Base-by-base conservation (phyloP, 2,888 invertebrate genomes). In the Mechanitis messenoides region DNA sequence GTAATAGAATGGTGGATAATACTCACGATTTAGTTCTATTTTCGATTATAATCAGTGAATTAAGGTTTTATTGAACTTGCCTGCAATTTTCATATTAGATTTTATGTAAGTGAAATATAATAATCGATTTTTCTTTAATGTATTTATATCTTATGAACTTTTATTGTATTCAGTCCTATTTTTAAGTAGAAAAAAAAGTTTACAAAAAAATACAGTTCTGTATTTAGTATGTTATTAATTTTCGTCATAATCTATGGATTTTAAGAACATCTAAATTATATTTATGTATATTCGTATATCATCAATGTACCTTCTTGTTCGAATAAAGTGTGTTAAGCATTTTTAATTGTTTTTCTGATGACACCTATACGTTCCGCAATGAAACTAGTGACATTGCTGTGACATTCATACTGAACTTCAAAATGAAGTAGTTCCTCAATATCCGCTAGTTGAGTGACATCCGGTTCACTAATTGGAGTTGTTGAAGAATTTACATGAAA, bases 261-360 rank as follows among this genome's bases (percentile, higher is more conserved):
- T n/a, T 50, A 50, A 31, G 7, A 9, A 50, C 56, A 59, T 61
- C 54, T 56, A 63, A 61, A 53, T 55, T 12, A 56, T 61, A 56
- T 54, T 55, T 61, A 56, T 63, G 56, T 60, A 28, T 65, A 63
- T 63, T 60, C 28, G 58, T 63, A 60, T 58, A 68, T 62, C 65
- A 64, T 72, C 73, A 67, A 71, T 72, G 73, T 72, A 67, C 70
- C 67, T 73, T 65, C 77, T 74, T 72, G 70, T 75, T 77, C 74
- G 55, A 78, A 78, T 84, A 86, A 84, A 86, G 76, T 82, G 78
- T 84, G 78, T 72, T 75, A 80, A 80, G 83, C 83, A 84, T 80
- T 70, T 60, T 42, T 35, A 31, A 12, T 47, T 64, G 62, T 72
- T 68, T 76, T 68, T 20, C 28, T 60, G 38, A 12, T 35, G 33